Base-by-base conservation (phyloP, 2,888 invertebrate genomes). In the Dicycla oo region DNA sequence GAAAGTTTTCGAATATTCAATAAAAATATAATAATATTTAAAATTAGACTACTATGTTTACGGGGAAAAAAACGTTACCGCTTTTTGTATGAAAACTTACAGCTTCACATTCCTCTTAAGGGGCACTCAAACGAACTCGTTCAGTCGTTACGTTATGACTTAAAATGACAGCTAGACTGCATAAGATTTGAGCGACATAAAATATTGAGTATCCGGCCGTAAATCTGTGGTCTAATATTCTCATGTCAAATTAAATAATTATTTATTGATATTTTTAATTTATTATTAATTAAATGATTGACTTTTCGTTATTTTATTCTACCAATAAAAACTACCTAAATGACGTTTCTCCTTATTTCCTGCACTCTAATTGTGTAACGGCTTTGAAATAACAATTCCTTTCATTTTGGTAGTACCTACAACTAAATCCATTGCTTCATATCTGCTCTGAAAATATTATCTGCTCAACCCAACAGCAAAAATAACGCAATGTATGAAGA, bases 111-210 rank as follows among this genome's bases (percentile, higher is more conserved):
- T n/a, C n/a, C n/a, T n/a, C n/a, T n/a, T n/a, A 18, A 38, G 18
- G 2, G n/a, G 8, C 8, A 23, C 10, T 40, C 40, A 23, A 40
- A 18, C 10, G 15, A 43, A 47, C 13, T 8, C 84, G 82, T 88
- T 94, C 93, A 92, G 88, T 45, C 92, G 92, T 20, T 54, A 11
- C 13, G 13, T 0, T n/a, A n/a, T 13, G 57, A 3, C 34, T n/a
- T 34, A 57, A 34, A 34, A n/a, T 34, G 13, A n/a, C 57, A 57
- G n/a, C 7, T 56, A 34, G 20, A 34, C n/a, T 57, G 11, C 34
- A 34, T 13, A 20, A n/a, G 20, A n/a, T 7, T n/a, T n/a, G n/a
- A 57, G 34, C 7, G 57, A 57, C 34, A n/a, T 57, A n/a, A 13
- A 13, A 13, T 6, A 34, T 57, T 34, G 13, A 57, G 7, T 57